Conservation (phyloP, 2,888 invertebrate genomes). For the Tetragonula carbonaria region DNA sequence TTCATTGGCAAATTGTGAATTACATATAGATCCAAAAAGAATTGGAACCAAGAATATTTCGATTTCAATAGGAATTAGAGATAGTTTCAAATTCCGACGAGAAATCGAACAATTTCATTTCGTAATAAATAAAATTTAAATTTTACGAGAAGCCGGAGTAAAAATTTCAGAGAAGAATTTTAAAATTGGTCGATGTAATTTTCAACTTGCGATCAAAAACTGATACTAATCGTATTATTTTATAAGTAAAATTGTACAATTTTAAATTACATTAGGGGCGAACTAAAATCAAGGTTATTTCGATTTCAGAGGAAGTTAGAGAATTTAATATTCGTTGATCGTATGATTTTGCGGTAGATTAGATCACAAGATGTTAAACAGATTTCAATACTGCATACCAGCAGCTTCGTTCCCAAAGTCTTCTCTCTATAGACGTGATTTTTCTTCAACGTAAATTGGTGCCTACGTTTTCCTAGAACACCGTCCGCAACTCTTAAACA, state of each 20-base stretch:
- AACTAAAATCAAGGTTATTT: not conserved
- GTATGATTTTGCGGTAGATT: not conserved
- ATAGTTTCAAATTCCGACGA: not conserved
- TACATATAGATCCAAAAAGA: not conserved
- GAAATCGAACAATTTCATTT: too few species aligned
- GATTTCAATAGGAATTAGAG: not conserved
- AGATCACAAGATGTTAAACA: not conserved
- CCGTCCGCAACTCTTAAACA: conserved; percentile 36
- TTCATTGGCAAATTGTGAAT: not conserved
- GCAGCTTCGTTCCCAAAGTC: not conserved
- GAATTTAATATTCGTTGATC: not conserved
- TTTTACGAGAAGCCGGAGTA: too few species aligned
- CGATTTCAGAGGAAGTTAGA: not conserved
- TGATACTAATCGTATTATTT: not conserved
- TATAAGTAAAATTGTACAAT: too few species aligned
- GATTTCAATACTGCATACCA: not conserved
- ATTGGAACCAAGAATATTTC: not conserved
- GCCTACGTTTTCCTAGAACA: conserved; percentile 24
- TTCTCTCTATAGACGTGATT: conserved; percentile 10
- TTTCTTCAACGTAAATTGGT: conserved; percentile 8
- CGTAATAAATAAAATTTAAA: too few species aligned
- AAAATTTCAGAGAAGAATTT: too few species aligned
- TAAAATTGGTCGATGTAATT: too few species aligned
- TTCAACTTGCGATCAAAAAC: too few species aligned
- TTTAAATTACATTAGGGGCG: not conserved